These are phyloP conservation scores for Latrodectus hesperus DNA, from an alignment of 2,888 invertebrate genomes.

Conservation along the genomic window DNA sequence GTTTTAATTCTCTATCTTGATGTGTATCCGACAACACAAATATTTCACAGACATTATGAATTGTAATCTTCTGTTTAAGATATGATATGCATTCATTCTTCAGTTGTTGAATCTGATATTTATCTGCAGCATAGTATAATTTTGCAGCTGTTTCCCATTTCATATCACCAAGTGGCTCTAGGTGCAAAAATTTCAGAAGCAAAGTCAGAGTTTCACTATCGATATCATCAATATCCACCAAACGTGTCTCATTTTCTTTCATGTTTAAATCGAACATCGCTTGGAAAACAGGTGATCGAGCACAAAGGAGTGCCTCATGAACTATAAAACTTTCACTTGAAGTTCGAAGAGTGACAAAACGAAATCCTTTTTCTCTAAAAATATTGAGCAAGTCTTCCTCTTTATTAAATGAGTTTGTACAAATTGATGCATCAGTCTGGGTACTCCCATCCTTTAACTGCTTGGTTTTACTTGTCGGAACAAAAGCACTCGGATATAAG, in stretches of 20 bases:
- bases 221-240: neutral
- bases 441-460: neutral
- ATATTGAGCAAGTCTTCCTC: neutral
- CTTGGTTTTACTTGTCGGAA: neutral
- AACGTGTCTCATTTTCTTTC: neutral
- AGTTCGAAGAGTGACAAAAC: neutral
- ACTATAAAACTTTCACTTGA: neutral
- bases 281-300: neutral
- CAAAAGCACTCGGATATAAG: neutral
- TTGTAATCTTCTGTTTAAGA: neutral
- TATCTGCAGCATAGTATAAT: constrained; percentile 12
- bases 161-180: neutral
- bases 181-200: neutral
- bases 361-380: neutral
- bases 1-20: neutral
- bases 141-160: neutral
- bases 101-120: neutral
- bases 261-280: neutral
- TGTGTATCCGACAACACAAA: neutral
- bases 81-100: neutral
- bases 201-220: neutral
- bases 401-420: neutral
- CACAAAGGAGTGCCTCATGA: neutral
- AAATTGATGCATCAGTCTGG: neutral
- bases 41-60: neutral